A percentile compares a stretch with the other conserved stretches of the same genome.
These are phyloP conservation scores for Cyanoramphus novaezelandiae DNA, from an alignment of 2,113 vertebrate genomes.

Conservation along the genomic window DNA sequence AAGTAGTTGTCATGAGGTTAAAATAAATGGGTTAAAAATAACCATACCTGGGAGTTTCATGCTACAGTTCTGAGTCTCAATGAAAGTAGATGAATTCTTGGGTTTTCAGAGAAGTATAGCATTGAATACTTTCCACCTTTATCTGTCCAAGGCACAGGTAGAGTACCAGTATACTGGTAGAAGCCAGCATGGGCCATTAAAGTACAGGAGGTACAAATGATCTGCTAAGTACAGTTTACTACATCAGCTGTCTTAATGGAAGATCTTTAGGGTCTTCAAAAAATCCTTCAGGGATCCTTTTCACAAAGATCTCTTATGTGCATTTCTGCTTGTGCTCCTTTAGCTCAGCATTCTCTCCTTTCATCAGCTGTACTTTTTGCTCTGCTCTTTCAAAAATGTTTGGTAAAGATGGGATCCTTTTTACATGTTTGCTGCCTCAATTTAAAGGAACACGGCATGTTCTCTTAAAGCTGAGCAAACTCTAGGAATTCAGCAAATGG, in stretches of 20 bases:
- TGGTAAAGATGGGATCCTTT: background rate
- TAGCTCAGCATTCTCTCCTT: background rate
- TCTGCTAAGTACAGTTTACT: background rate
- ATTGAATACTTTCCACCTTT: background rate
- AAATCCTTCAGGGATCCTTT: background rate
- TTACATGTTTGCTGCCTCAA: background rate
- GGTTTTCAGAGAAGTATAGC: background rate
- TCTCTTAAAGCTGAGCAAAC: background rate
- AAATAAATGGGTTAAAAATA: background rate
- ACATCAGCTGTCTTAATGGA: background rate
- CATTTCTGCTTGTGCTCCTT: background rate
- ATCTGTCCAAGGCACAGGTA: background rate
- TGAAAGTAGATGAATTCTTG: background rate
- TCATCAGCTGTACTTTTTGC: background rate
- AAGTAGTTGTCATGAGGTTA: background rate
- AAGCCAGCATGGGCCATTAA: accelerated
- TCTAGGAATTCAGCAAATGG: background rate
- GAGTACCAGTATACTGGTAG: background rate
- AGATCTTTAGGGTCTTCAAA: background rate
- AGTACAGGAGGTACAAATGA: background rate
- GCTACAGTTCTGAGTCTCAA: background rate
- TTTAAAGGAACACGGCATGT: background rate
- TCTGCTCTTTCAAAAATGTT: background rate
- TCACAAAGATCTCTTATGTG: background rate
- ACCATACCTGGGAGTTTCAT: background rate